Evolutionary conservation across 2,888 invertebrate genomes (phyloP).

Genomic region (Athripsodes cinereus): DNA sequence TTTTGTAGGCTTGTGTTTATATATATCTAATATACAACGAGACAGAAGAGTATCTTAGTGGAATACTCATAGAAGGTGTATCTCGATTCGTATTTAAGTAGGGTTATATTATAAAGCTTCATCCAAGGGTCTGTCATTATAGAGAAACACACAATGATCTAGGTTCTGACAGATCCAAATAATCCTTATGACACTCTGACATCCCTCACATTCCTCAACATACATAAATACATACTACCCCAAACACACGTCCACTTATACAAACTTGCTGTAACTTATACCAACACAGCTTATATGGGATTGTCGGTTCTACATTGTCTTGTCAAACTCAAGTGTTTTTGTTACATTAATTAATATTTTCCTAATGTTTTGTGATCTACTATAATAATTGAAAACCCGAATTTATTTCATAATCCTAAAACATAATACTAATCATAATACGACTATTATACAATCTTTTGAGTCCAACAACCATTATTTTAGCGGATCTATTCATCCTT

Average conservation of each 20-base stretch:
- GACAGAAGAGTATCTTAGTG: background rate
- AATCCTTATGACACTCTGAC: conserved; percentile 20
- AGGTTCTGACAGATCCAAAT: conserved; percentile 24
- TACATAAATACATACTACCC: background rate
- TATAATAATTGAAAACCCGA: too few species aligned
- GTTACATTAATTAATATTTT: too few species aligned
- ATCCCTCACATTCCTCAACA: conserved; percentile 11
- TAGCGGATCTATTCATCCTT: too few species aligned
- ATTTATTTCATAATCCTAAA: too few species aligned
- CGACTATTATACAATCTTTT: too few species aligned
- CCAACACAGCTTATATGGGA: background rate
- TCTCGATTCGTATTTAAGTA: background rate
- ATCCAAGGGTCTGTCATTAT: conserved; percentile 14
- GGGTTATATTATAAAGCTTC: background rate
- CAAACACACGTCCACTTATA: conserved; percentile 1
- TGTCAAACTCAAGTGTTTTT: too few species aligned
- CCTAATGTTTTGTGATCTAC: too few species aligned
- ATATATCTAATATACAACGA: too few species aligned
- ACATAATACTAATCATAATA: too few species aligned
- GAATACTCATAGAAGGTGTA: background rate
- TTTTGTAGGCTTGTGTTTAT: too few species aligned
- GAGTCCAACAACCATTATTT: too few species aligned
- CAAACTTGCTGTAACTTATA: background rate
- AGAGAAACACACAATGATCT: conserved; percentile 18
- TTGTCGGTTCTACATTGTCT: too few species aligned